phyloP scores from a whole-genome alignment of 1,140 invertebrate genomes.

The Pseudachorutes palmiensis region DNA sequence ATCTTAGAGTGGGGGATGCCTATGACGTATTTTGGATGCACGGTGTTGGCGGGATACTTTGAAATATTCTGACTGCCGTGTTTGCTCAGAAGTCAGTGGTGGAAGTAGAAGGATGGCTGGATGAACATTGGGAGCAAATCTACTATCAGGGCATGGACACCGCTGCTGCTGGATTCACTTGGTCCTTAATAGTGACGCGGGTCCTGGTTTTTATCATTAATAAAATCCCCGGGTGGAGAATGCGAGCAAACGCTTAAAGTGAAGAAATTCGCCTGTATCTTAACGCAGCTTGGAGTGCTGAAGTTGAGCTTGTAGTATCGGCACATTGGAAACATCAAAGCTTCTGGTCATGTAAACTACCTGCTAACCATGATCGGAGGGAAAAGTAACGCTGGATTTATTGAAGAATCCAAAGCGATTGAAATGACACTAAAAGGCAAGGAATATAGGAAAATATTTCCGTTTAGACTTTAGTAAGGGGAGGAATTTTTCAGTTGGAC shows the following conservation, averaged over 20 bases:
- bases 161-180: slow-evolving; percentile 23
- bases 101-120: slow-evolving; percentile 30
- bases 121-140: slow-evolving; percentile 34
- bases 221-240: slow-evolving; percentile 32
- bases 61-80: slow-evolving; percentile 31
- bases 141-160: slow-evolving; percentile 28
- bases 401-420: not conserved
- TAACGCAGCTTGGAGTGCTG: slow-evolving; percentile 24
- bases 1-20: slow-evolving; percentile 26
- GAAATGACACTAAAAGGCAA: no score
- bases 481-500: no score
- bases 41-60: slow-evolving; percentile 31
- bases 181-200: slow-evolving; percentile 28
- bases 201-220: slow-evolving; percentile 31
- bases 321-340: slow-evolving; percentile 19
- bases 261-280: slow-evolving; percentile 29
- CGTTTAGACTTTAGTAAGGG: no score
- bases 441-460: no score
- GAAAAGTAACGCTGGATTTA: not conserved
- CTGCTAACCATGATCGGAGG: not conserved
- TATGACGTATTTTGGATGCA: slow-evolving; percentile 35
- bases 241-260: slow-evolving; percentile 23
- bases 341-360: not conserved
- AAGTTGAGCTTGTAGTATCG: no score
- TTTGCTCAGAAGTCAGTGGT: slow-evolving; percentile 33